Percentiles rank a stretch among this genome's conserved stretches.
phyloP scores from a whole-genome alignment of 1,140 invertebrate species.

The Eupeodes corollae region DNA sequence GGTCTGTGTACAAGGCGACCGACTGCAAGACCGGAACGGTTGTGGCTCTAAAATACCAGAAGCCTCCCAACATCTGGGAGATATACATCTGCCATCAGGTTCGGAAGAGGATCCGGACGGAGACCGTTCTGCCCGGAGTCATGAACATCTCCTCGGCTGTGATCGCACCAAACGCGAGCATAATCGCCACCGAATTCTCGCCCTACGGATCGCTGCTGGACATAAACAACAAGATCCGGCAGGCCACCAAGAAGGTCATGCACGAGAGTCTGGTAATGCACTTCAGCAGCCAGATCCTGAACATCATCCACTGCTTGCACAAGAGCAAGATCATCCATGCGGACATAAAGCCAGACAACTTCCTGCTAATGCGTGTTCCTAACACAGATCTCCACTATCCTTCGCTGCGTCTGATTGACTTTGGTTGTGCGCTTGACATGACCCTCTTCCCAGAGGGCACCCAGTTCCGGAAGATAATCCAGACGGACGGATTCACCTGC shows the following conservation, averaged over 20 bases:
- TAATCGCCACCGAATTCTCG: constrained; percentile 69
- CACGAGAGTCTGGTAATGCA: constrained; percentile 64
- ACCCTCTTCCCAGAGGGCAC: constrained; percentile 65
- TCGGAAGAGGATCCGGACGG: constrained; percentile 19
- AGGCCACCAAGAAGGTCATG: constrained; percentile 54
- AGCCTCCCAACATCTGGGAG: constrained; percentile 69
- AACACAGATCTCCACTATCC: constrained; percentile 35
- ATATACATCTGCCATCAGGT: constrained; percentile 66
- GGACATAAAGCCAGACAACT: constrained; percentile 97
- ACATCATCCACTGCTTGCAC: constrained; percentile 80
- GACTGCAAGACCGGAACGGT: constrained; percentile 43
- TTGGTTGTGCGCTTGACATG: constrained; percentile 86
- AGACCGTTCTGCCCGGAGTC: constrained; percentile 44
- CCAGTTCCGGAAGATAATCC: constrained; percentile 54
- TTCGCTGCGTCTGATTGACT: constrained; percentile 72
- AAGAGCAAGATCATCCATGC: constrained; percentile 87
- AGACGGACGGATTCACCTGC: constrained; percentile 69
- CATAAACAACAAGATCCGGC: constrained; percentile 59
- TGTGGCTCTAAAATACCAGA: constrained; percentile 65
- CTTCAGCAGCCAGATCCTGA: constrained; percentile 79
- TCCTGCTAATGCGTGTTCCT: constrained; percentile 57
- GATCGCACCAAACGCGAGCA: constrained; percentile 62
- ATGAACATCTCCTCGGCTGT: constrained; percentile 57
- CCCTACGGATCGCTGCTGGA: constrained; percentile 69
- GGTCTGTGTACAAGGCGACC: constrained; percentile 52